phyloP scores from a whole-genome alignment of 2,888 invertebrate species.

The Apeira syringaria region DNA sequence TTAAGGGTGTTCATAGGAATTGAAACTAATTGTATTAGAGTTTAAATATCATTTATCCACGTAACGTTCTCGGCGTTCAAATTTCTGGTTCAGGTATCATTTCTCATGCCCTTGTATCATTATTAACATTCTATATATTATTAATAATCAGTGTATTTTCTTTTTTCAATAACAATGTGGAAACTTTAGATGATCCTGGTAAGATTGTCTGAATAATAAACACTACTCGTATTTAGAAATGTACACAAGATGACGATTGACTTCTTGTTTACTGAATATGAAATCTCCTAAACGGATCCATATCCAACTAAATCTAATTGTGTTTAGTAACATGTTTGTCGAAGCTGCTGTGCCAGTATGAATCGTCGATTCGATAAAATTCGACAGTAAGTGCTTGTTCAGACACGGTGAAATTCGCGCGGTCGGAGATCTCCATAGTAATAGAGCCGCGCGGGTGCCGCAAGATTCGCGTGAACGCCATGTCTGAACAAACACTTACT shows the following conservation, averaged over 20 bases:
- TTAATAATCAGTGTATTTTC: conserved; percentile 68
- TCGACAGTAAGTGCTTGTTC: no score
- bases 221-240: conserved; percentile 46
- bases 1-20: no score
- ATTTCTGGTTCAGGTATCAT: conserved; percentile 21
- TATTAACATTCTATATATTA: conserved; percentile 29
- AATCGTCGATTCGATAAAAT: no score
- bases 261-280: conserved; percentile 33
- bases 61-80: no score
- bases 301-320: conserved; percentile 55
- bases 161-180: conserved; percentile 77
- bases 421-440: no score
- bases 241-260: conserved; percentile 45
- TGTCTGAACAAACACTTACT: no score
- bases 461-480: no score
- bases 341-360: conserved; percentile 21
- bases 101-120: conserved; percentile 20
- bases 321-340: conserved; percentile 28
- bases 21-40: no score
- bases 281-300: conserved; percentile 26
- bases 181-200: conserved; percentile 78
- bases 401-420: no score
- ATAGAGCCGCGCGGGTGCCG: no score
- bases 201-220: conserved; percentile 59
- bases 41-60: no score